Evolutionary conservation across 2,888 invertebrate species (phyloP).

Genomic region (Drymonia ruficornis): DNA sequence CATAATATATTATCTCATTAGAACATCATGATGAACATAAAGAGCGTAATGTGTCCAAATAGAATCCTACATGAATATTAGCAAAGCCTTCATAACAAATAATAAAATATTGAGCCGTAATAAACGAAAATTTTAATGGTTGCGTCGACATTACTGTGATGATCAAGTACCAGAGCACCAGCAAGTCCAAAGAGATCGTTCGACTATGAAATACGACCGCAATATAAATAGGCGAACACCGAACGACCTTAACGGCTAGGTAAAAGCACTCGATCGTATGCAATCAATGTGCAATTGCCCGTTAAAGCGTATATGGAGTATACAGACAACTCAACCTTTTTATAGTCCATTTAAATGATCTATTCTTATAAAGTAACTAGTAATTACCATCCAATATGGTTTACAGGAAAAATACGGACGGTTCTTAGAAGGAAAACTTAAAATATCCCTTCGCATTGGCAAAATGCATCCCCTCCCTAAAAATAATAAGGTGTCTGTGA

Average conservation of each 20-base stretch:
- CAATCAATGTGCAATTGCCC: conserved; percentile 75
- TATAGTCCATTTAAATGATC: conserved; percentile 11
- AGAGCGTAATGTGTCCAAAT: background rate
- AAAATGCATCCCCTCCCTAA: conserved; percentile 83
- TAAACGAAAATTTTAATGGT: background rate
- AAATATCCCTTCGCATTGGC: conserved; percentile 80
- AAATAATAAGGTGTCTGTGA: conserved; percentile 71
- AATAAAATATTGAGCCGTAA: background rate
- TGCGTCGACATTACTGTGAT: background rate
- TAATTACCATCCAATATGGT: conserved; percentile 25
- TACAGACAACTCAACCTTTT: conserved; percentile 25
- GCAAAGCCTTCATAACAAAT: background rate
- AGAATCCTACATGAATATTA: background rate
- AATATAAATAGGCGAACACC: conserved; percentile 69
- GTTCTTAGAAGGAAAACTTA: conserved; percentile 50
- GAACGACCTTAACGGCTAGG: conserved; percentile 64
- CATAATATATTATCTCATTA: background rate
- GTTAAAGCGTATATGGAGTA: conserved; percentile 50
- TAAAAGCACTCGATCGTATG: conserved; percentile 71
- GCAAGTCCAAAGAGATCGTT: conserved; percentile 39
- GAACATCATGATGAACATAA: background rate
- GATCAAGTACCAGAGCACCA: conserved; percentile 25
- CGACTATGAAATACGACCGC: conserved; percentile 46
- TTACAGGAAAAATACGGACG: conserved; percentile 15
- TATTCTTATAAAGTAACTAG: conserved; percentile 9